phyloP scores from a whole-genome alignment of 2,113 vertebrate genomes.

The Anas platyrhynchos region DNA sequence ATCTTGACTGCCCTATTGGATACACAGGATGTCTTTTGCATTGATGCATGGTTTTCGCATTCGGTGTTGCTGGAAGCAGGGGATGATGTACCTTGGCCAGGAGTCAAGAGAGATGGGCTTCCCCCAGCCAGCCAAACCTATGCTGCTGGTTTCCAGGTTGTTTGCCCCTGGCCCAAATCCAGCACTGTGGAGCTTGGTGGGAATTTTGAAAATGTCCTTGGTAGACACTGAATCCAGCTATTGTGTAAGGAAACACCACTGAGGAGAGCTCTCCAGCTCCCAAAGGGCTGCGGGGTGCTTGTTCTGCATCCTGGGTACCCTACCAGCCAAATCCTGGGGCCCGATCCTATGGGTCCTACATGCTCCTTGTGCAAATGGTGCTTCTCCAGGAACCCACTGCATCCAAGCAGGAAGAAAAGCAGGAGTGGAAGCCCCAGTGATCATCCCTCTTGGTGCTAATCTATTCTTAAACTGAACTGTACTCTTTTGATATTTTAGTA shows the following conservation, averaged over 20 bases:
- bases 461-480: conserved; percentile 68
- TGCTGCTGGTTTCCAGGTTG: background rate
- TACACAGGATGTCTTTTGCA: background rate
- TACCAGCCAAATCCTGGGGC: background rate
- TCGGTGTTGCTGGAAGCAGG: background rate
- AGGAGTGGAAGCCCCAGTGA: background rate
- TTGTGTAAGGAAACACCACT: background rate
- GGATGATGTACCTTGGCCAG: background rate
- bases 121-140: background rate
- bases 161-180: rapidly evolving
- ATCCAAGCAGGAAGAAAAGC: background rate
- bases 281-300: background rate
- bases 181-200: background rate
- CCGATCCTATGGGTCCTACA: background rate
- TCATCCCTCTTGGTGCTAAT: conserved; percentile 45
- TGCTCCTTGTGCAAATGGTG: background rate
- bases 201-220: background rate
- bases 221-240: background rate
- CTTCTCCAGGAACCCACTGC: background rate
- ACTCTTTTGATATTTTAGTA: conserved; percentile 70
- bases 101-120: background rate
- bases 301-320: background rate
- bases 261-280: background rate
- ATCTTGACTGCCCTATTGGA: background rate
- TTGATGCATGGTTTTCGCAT: background rate